These are phyloP conservation scores for Cyclura pinguis DNA, from an alignment of 2,797 vertebrate species.

Conservation along the genomic window DNA sequence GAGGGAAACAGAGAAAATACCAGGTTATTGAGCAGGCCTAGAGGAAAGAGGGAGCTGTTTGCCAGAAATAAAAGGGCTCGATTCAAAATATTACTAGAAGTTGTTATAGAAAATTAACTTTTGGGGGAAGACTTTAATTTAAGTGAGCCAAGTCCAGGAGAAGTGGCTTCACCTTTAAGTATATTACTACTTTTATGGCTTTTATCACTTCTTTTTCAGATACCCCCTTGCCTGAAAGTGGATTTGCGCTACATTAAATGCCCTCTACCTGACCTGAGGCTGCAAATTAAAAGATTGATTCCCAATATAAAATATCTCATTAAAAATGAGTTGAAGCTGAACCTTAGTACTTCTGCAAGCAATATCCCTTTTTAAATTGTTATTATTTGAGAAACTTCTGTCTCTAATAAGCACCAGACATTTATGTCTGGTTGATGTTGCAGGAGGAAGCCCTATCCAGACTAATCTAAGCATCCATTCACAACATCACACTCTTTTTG, in stretches of 20 bases:
- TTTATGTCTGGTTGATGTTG: background rate
- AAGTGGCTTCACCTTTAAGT: constrained; percentile 11
- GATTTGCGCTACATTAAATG: constrained; percentile 14
- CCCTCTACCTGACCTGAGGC: constrained; percentile 14
- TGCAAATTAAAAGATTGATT: background rate
- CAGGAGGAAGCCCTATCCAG: background rate
- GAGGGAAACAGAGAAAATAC: constrained; percentile 42
- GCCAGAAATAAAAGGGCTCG: constrained; percentile 45
- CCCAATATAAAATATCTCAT: constrained; percentile 27
- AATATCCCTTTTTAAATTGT: background rate
- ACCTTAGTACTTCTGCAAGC: background rate
- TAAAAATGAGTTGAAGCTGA: background rate
- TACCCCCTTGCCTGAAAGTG: background rate
- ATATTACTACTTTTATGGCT: background rate
- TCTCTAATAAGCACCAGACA: constrained; percentile 16
- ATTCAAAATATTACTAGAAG: constrained; percentile 53
- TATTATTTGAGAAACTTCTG: background rate
- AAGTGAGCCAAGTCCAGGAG: background rate
- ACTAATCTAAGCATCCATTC: background rate
- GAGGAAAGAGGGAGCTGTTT: constrained; percentile 53
- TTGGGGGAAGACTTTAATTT: constrained; percentile 27
- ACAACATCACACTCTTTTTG: background rate
- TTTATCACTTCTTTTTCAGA: constrained; percentile 7
- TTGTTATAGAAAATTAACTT: constrained; percentile 60
- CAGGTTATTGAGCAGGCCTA: constrained; percentile 46